Conservation (phyloP, 2,888 invertebrate genomes). For the Liodrosophila aerea region DNA sequence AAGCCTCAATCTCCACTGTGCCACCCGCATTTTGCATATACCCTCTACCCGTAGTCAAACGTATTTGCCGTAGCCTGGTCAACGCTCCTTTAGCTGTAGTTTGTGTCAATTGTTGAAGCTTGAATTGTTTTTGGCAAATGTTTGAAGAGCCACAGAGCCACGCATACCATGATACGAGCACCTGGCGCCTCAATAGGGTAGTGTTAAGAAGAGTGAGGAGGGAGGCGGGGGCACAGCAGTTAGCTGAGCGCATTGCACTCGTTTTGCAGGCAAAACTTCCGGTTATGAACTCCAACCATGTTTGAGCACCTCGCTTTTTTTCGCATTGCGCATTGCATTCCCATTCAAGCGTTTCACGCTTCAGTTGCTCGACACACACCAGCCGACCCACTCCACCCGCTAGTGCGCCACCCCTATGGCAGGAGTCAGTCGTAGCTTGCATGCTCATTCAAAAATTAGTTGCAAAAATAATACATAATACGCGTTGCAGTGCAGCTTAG, state of each 20-base stretch:
- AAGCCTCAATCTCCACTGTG: conserved; percentile 7
- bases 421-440: conserved; percentile 1
- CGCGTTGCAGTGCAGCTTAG: conserved; percentile 11
- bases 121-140: conserved; percentile 70
- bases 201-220: not conserved
- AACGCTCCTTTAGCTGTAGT: conserved; percentile 55
- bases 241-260: conserved; percentile 60
- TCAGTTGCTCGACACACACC: conserved; percentile 59
- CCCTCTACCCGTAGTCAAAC: no score
- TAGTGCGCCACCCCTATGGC: not conserved
- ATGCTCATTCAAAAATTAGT: conserved; percentile 45
- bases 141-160: conserved; percentile 47
- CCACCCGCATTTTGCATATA: conserved; percentile 59
- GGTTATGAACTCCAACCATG: conserved; percentile 59
- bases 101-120: conserved; percentile 68
- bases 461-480: conserved; percentile 22
- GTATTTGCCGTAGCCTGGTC: conserved; percentile 47
- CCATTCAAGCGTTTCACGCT: conserved; percentile 57
- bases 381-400: not conserved
- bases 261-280: conserved; percentile 52
- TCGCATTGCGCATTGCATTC: conserved; percentile 25
- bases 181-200: not conserved
- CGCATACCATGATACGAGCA: not conserved
- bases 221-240: conserved; percentile 12
- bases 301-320: conserved; percentile 40